Evolutionary conservation across 2,797 vertebrate species (phyloP).

Genomic region (Intellagama lesueurii): DNA sequence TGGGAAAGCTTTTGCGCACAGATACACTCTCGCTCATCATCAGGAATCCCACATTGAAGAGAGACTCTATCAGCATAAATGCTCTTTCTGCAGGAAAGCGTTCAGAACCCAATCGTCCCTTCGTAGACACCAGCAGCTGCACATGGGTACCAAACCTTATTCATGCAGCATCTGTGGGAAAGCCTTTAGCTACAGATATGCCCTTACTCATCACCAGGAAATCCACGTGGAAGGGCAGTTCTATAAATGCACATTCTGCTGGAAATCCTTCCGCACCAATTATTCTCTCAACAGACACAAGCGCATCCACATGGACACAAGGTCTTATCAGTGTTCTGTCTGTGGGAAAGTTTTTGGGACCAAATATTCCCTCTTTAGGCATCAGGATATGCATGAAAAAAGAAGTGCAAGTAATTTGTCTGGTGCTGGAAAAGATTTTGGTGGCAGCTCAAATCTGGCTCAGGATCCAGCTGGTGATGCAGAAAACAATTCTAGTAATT

Average conservation of each 20-base stretch:
- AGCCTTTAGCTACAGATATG: constrained; percentile 67
- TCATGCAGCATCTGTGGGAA: constrained; percentile 60
- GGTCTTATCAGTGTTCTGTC: constrained; percentile 28
- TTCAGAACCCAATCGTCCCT: constrained; percentile 5
- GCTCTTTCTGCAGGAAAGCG: constrained; percentile 13
- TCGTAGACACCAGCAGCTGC: constrained; percentile 23
- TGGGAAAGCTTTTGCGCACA: constrained; percentile 22
- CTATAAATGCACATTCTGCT: constrained; percentile 31
- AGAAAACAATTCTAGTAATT: not conserved
- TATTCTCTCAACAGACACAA: constrained; percentile 38
- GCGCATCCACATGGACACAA: constrained; percentile 38
- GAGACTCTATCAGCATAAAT: constrained; percentile 41
- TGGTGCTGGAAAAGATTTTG: not conserved
- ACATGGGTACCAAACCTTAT: constrained; percentile 25
- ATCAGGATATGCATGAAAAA: constrained; percentile 18
- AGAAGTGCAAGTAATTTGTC: not conserved
- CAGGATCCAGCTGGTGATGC: not conserved
- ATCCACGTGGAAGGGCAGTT: constrained; percentile 13
- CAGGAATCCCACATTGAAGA: constrained; percentile 16
- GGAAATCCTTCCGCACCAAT: constrained; percentile 16
- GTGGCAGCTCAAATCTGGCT: not conserved
- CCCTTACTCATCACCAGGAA: constrained; percentile 68
- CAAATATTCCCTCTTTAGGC: constrained; percentile 35
- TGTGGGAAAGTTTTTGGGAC: constrained; percentile 35
- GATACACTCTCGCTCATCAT: not conserved